Conservation (phyloP, 2,113 vertebrate species). For the Cheilinus undulatus region DNA sequence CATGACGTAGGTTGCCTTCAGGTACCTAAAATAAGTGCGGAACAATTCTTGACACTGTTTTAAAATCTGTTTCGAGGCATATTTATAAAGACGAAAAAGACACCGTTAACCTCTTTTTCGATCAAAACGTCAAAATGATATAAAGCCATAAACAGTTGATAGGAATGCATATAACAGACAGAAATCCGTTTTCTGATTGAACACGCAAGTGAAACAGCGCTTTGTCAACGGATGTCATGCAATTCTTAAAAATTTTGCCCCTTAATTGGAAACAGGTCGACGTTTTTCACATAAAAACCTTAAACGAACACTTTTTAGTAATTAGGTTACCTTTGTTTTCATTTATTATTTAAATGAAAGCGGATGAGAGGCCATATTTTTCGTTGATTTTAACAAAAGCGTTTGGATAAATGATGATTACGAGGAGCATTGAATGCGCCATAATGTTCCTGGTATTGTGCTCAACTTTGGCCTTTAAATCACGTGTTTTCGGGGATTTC, state of each 20-base stretch:
- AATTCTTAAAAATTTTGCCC: neutral
- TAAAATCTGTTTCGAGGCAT: rapidly evolving
- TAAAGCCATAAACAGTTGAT: too few relatives aligned
- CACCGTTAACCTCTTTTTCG: too few relatives aligned
- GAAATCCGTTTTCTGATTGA: too few relatives aligned
- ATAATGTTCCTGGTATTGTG: neutral
- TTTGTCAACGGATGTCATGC: rapidly evolving
- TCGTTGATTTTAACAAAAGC: neutral
- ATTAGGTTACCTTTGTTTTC: neutral
- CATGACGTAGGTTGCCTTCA: constrained; percentile 68
- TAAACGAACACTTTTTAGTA: neutral
- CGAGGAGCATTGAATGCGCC: constrained; percentile 27
- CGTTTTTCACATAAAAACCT: neutral
- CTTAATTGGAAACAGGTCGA: neutral
- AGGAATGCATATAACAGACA: too few relatives aligned
- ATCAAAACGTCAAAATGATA: rapidly evolving
- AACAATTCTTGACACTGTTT: neutral
- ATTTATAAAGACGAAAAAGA: too few relatives aligned
- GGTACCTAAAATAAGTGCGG: rapidly evolving
- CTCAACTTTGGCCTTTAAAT: constrained; percentile 69
- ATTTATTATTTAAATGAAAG: rapidly evolving
- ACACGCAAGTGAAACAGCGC: too few relatives aligned
- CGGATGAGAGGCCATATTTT: neutral
- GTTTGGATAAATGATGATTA: neutral
- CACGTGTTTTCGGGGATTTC: constrained; percentile 73